Evolutionary conservation across 1,140 invertebrate species (phyloP).

Genomic region (Colletes gigas): DNA sequence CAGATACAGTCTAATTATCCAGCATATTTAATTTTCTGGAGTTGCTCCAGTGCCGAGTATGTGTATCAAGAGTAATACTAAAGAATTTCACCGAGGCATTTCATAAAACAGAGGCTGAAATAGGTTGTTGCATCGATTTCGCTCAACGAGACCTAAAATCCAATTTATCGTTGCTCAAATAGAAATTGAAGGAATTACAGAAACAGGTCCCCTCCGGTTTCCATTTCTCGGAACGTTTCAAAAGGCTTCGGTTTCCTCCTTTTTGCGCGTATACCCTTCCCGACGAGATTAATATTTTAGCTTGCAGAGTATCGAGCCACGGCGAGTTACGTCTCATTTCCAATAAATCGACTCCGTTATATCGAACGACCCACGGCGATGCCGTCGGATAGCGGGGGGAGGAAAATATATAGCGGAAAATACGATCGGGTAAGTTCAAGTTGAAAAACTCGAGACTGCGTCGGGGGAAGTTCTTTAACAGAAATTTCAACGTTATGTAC

Average conservation of each 20-base stretch:
- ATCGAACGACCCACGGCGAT: constrained; percentile 7
- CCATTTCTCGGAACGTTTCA: not conserved
- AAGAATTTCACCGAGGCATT: not conserved
- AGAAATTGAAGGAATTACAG: constrained; percentile 1
- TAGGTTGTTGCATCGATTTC: not conserved
- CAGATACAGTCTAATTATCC: too few species aligned
- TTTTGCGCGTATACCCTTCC: not conserved
- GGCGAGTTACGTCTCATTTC: constrained; percentile 31
- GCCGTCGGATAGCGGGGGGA: not conserved
- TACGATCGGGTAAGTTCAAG: constrained; percentile 22
- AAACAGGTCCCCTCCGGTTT: not conserved
- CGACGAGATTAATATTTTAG: constrained; percentile 37
- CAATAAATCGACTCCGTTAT: constrained; percentile 32
- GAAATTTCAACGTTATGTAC: constrained; percentile 42
- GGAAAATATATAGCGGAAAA: constrained; percentile 28
- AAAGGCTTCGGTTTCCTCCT: not conserved
- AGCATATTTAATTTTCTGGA: too few species aligned
- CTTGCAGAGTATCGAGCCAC: not conserved
- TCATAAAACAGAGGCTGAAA: not conserved
- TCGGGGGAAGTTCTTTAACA: constrained; percentile 20
- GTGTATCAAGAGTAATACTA: too few species aligned
- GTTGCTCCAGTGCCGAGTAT: too few species aligned
- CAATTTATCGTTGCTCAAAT: constrained; percentile 7
- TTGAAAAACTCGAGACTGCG: constrained; percentile 21
- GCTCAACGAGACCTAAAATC: not conserved